Evolutionary conservation across 2,888 invertebrate species (phyloP).

Genomic region (Odontothrips loti): DNA sequence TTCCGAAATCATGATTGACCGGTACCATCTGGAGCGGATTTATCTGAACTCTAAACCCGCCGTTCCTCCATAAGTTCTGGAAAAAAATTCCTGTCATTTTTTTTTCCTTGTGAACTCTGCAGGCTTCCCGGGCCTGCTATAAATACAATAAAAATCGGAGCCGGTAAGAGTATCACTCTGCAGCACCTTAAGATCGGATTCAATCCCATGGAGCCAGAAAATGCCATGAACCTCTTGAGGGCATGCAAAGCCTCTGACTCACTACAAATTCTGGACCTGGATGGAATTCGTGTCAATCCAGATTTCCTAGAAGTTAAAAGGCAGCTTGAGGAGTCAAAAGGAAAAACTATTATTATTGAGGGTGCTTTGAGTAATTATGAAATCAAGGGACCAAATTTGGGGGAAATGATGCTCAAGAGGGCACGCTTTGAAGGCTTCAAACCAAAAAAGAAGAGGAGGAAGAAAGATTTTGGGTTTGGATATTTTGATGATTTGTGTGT

Average conservation of each 20-base stretch:
- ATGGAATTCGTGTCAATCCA: constrained; percentile 50
- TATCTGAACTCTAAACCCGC: too few relatives aligned
- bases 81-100: too few relatives aligned
- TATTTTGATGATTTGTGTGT: not conserved
- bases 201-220: constrained; percentile 51
- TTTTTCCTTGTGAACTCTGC: not conserved
- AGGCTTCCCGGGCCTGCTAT: constrained; percentile 43
- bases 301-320: constrained; percentile 44
- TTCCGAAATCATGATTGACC: too few relatives aligned
- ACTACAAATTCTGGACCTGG: constrained; percentile 50
- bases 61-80: too few relatives aligned
- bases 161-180: constrained; percentile 49
- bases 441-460: constrained; percentile 48
- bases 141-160: constrained; percentile 45
- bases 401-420: constrained; percentile 49
- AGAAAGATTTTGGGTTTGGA: constrained; percentile 48
- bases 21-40: too few relatives aligned
- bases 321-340: constrained; percentile 38
- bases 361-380: constrained; percentile 50
- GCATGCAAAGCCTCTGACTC: constrained; percentile 45
- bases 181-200: constrained; percentile 49
- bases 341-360: constrained; percentile 46
- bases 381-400: constrained; percentile 49
- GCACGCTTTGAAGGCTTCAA: constrained; percentile 50
- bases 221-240: constrained; percentile 48